Percentiles rank a stretch among this genome's conserved stretches.
Evolutionary conservation across 2,888 invertebrate genomes (phyloP).

Genomic region (Stomorhina lunata): DNA sequence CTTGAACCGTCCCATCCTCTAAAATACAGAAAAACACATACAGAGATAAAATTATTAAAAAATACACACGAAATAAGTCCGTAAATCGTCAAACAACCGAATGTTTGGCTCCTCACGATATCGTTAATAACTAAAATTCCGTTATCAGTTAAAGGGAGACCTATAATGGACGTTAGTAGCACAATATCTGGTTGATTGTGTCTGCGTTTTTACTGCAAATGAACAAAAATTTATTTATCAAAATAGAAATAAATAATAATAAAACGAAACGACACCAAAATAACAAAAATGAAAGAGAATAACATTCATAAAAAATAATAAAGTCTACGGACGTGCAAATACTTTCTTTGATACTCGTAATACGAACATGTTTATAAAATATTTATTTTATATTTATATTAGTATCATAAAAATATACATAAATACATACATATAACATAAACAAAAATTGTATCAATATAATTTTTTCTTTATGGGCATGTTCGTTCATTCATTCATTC

Average conservation of each 20-base stretch:
- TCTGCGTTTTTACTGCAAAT: constrained; percentile 16
- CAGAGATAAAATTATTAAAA: neutral
- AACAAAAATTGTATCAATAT: too few relatives aligned
- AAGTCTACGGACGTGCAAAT: too few relatives aligned
- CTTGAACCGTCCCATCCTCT: neutral
- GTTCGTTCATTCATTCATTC: too few relatives aligned
- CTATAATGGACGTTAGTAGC: constrained; percentile 33
- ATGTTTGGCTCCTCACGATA: constrained; percentile 1
- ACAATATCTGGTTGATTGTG: neutral
- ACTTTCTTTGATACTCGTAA: too few relatives aligned
- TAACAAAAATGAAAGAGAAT: neutral
- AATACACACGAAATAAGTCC: neutral
- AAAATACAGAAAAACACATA: neutral
- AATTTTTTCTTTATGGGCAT: too few relatives aligned
- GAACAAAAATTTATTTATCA: neutral
- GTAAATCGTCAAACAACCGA: neutral
- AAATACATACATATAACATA: too few relatives aligned
- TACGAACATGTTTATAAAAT: too few relatives aligned
- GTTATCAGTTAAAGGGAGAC: constrained; percentile 54
- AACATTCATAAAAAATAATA: neutral
- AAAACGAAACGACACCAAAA: neutral
- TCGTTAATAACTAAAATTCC: constrained; percentile 28
- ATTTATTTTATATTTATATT: too few relatives aligned
- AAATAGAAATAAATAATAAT: constrained; percentile 23
- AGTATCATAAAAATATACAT: too few relatives aligned